A percentile compares a stretch with the other conserved stretches of the same genome.
Evolutionary conservation across 1,140 invertebrate species (phyloP).

Genomic region (Cotesia vestalis): DNA sequence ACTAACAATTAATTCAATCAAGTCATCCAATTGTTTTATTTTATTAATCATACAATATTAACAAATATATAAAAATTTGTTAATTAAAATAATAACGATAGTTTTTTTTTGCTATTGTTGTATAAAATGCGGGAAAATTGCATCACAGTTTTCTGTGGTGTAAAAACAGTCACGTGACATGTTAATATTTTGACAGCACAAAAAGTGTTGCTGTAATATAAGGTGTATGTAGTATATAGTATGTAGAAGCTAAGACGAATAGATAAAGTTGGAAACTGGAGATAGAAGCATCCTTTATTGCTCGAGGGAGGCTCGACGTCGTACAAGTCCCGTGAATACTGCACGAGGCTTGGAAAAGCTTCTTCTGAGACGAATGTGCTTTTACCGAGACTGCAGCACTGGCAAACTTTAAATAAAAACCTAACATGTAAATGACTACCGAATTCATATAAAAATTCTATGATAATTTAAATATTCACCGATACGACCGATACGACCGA

Average conservation of each 20-base stretch:
- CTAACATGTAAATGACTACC: background rate
- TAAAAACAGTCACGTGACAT: no score
- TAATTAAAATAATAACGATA: no score
- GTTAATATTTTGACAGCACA: background rate
- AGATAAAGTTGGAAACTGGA: constrained; percentile 25
- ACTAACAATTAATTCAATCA: constrained; percentile 7
- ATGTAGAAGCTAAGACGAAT: constrained; percentile 14
- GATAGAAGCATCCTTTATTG: constrained; percentile 29
- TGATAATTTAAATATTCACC: background rate
- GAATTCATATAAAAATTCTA: background rate
- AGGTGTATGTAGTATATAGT: background rate
- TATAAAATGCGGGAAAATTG: no score
- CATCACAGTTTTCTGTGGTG: no score
- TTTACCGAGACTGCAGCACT: constrained; percentile 6
- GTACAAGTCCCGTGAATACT: constrained; percentile 28
- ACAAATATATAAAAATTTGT: no score
- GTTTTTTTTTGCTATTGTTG: no score
- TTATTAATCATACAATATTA: background rate
- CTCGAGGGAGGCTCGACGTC: constrained; percentile 19
- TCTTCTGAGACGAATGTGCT: constrained; percentile 28
- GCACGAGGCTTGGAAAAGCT: constrained; percentile 30
- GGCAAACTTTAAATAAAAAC: no score
- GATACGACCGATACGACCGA: no score
- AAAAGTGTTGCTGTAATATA: background rate
- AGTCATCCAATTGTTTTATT: constrained; percentile 41